Conservation (phyloP, 2,888 invertebrate species). For the Copidosoma aretas region DNA sequence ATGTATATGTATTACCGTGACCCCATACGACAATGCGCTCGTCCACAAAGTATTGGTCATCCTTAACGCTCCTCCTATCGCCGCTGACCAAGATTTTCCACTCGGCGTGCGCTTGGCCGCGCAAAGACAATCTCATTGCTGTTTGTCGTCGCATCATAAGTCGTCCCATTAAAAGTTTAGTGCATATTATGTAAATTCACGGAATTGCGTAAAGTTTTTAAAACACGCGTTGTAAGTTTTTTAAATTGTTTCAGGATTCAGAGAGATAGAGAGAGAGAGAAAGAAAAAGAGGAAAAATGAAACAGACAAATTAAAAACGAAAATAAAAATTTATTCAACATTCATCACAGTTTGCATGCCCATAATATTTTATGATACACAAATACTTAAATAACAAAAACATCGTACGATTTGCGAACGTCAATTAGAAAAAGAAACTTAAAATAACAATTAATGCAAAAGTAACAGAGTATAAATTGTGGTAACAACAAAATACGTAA, state of each 20-base stretch:
- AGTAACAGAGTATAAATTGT: not conserved
- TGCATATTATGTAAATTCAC: not conserved
- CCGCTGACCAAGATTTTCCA: slow-evolving; percentile 79
- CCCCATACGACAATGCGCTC: slow-evolving; percentile 77
- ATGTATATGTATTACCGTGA: slow-evolving; percentile 66
- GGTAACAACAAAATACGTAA: not conserved
- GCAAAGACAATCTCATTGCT: slow-evolving; percentile 73
- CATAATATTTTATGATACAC: too few species aligned
- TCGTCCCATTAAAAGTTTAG: too few species aligned
- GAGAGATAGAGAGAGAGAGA: too few species aligned
- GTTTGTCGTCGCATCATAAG: slow-evolving; percentile 35
- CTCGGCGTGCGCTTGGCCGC: slow-evolving; percentile 79
- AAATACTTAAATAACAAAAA: too few species aligned
- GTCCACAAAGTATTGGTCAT: slow-evolving; percentile 79
- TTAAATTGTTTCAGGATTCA: not conserved
- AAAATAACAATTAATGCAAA: too few species aligned
- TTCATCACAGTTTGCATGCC: too few species aligned
- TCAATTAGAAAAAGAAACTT: too few species aligned
- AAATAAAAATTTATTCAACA: too few species aligned
- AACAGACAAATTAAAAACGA: too few species aligned
- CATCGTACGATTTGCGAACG: too few species aligned
- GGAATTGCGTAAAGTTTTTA: not conserved
- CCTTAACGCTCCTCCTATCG: slow-evolving; percentile 75
- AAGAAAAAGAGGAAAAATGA: too few species aligned
- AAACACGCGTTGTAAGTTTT: not conserved